Evolutionary conservation across 2,113 vertebrate species (phyloP).

Genomic region (Caranx melampygus): DNA sequence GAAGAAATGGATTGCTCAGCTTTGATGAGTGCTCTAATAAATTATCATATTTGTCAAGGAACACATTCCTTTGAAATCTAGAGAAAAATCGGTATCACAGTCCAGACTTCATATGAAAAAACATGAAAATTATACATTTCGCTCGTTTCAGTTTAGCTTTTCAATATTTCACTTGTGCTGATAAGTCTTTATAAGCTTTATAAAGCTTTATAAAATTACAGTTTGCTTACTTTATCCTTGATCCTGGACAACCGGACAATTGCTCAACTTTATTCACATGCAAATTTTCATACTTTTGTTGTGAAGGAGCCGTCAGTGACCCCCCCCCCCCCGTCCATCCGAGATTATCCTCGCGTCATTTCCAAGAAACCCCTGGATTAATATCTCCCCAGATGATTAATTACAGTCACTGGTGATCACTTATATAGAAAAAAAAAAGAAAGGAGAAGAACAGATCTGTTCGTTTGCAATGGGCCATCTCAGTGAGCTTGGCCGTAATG

Average conservation of each 20-base stretch:
- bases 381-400: constrained; percentile 76
- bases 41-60: constrained; percentile 79
- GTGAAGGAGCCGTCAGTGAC: constrained; percentile 19
- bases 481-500: constrained; percentile 55
- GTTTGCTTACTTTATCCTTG: neutral
- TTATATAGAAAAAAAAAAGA: constrained; percentile 28
- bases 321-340: neutral
- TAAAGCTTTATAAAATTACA: neutral
- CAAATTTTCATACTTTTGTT: neutral
- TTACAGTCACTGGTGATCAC: constrained; percentile 51
- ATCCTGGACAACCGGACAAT: neutral
- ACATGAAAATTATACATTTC: neutral
- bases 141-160: neutral
- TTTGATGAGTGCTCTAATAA: constrained; percentile 80
- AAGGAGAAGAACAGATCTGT: constrained; percentile 32
- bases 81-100: constrained; percentile 4
- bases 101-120: constrained; percentile 8
- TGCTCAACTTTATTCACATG: constrained; percentile 6
- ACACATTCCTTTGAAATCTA: constrained; percentile 69
- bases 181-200: neutral
- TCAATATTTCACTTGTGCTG: neutral
- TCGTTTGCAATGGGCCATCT: constrained; percentile 64
- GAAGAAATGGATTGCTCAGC: constrained; percentile 72
- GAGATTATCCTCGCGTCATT: constrained; percentile 44
- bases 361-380: constrained; percentile 57